A percentile compares a stretch with the other conserved stretches of the same genome.
Conservation (phyloP, 1,140 invertebrate genomes). For the Brachionus angularis region DNA sequence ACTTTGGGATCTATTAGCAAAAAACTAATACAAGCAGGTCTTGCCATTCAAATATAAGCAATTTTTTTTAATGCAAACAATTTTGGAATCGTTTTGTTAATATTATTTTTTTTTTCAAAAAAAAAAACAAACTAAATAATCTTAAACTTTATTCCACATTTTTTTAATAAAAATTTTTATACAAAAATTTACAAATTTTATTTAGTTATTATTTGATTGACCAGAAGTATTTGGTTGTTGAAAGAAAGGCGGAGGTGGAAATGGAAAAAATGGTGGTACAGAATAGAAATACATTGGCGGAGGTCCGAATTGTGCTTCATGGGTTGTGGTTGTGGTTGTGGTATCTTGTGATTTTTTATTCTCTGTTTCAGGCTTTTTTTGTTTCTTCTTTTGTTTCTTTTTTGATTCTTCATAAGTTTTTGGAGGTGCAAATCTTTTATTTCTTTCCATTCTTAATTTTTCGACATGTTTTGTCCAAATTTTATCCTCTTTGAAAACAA, state of each 20-base stretch:
- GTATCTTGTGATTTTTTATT: too few relatives aligned
- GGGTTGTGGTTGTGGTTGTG: constrained; percentile 3
- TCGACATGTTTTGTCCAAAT: constrained; percentile 38
- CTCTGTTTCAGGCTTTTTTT: neutral
- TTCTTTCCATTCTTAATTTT: constrained; percentile 10
- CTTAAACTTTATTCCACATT: neutral
- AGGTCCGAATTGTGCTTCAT: too few relatives aligned
- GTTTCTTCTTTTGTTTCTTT: constrained; percentile 18
- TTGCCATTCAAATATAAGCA: neutral
- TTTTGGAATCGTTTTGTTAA: neutral
- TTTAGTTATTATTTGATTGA: constrained; percentile 10
- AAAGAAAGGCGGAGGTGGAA: neutral
- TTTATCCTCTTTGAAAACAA: constrained; percentile 13
- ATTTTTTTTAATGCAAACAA: neutral
- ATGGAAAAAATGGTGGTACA: neutral
- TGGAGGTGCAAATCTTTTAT: constrained; percentile 39
- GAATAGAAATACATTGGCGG: neutral
- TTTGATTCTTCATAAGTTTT: neutral
- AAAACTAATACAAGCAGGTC: neutral
- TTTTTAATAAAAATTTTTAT: neutral
- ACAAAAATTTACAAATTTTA: neutral
- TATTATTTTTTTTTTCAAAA: neutral
- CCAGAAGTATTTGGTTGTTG: neutral
- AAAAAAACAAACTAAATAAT: neutral
- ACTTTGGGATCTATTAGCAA: neutral